Evolutionary conservation across 1,140 invertebrate species (phyloP).

Genomic region (Adelges cooleyi): DNA sequence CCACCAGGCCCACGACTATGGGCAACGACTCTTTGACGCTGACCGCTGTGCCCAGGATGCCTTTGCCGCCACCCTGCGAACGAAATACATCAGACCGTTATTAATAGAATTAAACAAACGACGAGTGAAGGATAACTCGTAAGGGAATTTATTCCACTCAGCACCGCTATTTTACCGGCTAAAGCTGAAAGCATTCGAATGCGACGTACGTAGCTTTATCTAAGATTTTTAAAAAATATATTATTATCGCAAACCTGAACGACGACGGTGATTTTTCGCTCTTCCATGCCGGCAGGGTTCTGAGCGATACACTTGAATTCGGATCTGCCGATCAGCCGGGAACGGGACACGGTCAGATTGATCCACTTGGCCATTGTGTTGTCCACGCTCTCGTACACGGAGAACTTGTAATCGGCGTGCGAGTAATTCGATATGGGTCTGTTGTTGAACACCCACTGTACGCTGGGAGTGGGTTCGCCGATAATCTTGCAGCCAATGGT

Average conservation of each 20-base stretch:
- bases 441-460: slow-evolving; percentile 60
- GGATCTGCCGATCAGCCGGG: slow-evolving; percentile 60
- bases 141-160: too few relatives aligned
- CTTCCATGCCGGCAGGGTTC: slow-evolving; percentile 70
- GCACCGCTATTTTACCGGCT: too few relatives aligned
- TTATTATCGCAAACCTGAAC: slow-evolving; percentile 43
- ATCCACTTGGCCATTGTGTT: slow-evolving; percentile 46
- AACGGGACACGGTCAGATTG: slow-evolving; percentile 62
- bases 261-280: slow-evolving; percentile 55
- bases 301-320: slow-evolving; percentile 78
- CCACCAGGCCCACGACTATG: slow-evolving; percentile 38
- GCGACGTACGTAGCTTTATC: too few relatives aligned
- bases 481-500: slow-evolving; percentile 63
- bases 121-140: too few relatives aligned
- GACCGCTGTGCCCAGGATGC: slow-evolving; percentile 43
- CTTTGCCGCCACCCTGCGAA: slow-evolving; percentile 33
- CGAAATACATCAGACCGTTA: background rate
- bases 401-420: slow-evolving; percentile 39
- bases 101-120: too few relatives aligned
- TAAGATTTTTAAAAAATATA: too few relatives aligned
- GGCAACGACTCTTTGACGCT: slow-evolving; percentile 41
- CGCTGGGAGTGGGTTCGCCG: slow-evolving; percentile 62
- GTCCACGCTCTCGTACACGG: slow-evolving; percentile 40
- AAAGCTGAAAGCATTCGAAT: too few relatives aligned
- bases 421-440: slow-evolving; percentile 47